phyloP scores from a whole-genome alignment of 92 coral and sea anemone species.

The Bergia sp. region DNA sequence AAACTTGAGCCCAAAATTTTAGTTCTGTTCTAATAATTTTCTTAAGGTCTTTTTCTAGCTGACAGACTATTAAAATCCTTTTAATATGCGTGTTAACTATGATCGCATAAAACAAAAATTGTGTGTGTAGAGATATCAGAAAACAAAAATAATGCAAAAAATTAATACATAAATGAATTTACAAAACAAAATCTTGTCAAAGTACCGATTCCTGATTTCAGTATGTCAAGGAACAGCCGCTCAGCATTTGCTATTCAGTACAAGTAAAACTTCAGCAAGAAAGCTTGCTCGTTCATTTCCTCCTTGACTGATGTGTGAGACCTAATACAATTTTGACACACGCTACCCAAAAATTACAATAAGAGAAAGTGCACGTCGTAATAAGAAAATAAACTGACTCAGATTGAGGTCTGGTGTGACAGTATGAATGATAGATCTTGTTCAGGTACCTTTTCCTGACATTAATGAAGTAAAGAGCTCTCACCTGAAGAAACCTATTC shows the following conservation, averaged over 20 bases:
- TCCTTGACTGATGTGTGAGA: neutral
- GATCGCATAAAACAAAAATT: too few species aligned
- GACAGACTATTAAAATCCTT: too few species aligned
- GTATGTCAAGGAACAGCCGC: neutral
- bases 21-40: too few species aligned
- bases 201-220: neutral
- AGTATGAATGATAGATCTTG: neutral
- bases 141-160: too few species aligned
- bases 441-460: neutral
- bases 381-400: neutral
- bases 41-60: too few species aligned
- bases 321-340: neutral
- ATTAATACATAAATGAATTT: neutral
- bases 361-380: neutral
- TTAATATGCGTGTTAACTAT: too few species aligned
- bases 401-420: neutral
- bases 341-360: neutral
- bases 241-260: neutral
- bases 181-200: neutral
- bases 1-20: too few species aligned
- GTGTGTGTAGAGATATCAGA: too few species aligned
- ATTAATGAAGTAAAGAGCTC: neutral
- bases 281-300: neutral
- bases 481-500: constrained; percentile 26
- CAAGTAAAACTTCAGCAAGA: neutral